phyloP scores from a whole-genome alignment of 2,113 vertebrate species.

The Hemichromis elongatus region DNA sequence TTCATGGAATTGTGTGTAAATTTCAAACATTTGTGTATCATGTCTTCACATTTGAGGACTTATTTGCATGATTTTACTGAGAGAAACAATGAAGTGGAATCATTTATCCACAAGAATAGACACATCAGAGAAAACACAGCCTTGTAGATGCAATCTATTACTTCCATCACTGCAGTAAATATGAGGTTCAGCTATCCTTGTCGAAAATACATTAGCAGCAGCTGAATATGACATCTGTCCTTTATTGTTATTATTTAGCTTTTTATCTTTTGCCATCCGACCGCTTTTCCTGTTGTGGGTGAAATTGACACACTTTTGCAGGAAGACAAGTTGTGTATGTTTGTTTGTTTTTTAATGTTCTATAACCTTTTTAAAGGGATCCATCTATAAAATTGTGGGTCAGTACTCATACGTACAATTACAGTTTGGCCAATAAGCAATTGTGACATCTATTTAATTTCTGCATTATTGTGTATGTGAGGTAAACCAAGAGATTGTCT shows the following conservation, averaged over 20 bases:
- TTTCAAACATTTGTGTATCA: not conserved
- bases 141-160: too few species aligned
- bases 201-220: not conserved
- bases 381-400: not conserved
- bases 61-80: not conserved
- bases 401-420: fast-evolving
- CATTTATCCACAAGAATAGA: too few species aligned
- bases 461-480: not conserved
- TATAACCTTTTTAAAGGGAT: not conserved
- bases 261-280: not conserved
- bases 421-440: not conserved
- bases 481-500: not conserved
- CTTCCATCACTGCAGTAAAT: too few species aligned
- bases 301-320: not conserved
- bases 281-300: not conserved
- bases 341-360: not conserved
- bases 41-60: not conserved
- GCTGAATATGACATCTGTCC: not conserved
- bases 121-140: too few species aligned
- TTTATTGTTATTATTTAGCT: not conserved
- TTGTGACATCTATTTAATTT: not conserved
- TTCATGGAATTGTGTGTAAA: not conserved
- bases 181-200: too few species aligned
- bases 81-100: not conserved
- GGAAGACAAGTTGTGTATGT: not conserved